Conservation (phyloP, 2,888 invertebrate species). For the Orthosia gracilis region DNA sequence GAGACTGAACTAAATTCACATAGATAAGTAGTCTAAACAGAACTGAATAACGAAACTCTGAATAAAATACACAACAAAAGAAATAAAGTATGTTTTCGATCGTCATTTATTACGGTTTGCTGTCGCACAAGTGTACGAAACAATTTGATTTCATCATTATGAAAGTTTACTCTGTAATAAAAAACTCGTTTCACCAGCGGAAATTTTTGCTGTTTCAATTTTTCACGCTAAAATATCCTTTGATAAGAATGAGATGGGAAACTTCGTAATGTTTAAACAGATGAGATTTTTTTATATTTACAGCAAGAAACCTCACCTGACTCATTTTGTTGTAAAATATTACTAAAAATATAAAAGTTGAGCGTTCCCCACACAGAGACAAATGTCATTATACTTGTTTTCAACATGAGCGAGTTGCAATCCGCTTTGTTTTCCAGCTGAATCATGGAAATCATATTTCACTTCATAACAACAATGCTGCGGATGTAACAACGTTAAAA, state of each 20-base stretch:
- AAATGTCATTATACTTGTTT: conserved; percentile 64
- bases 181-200: conserved; percentile 69
- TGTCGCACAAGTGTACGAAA: conserved; percentile 57
- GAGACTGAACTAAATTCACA: background rate
- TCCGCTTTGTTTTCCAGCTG: conserved; percentile 67
- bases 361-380: conserved; percentile 17
- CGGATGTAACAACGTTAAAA: conserved; percentile 65
- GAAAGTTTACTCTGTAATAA: conserved; percentile 69
- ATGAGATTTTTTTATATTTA: conserved; percentile 48
- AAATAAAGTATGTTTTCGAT: conserved; percentile 10
- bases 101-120: conserved; percentile 62
- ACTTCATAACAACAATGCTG: conserved; percentile 65
- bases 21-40: too few relatives aligned
- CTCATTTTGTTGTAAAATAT: conserved; percentile 24
- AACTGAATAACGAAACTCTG: background rate
- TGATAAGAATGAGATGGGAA: conserved; percentile 64
- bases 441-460: conserved; percentile 70
- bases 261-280: conserved; percentile 68
- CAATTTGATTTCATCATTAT: conserved; percentile 72
- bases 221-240: conserved; percentile 63
- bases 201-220: conserved; percentile 66
- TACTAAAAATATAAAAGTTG: conserved; percentile 24
- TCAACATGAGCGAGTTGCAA: conserved; percentile 61
- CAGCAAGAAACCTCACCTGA: background rate
- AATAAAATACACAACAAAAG: conserved; percentile 14